These are phyloP conservation scores for Serrognathus titanus DNA, from an alignment of 2,888 invertebrate species.

Conservation along the genomic window DNA sequence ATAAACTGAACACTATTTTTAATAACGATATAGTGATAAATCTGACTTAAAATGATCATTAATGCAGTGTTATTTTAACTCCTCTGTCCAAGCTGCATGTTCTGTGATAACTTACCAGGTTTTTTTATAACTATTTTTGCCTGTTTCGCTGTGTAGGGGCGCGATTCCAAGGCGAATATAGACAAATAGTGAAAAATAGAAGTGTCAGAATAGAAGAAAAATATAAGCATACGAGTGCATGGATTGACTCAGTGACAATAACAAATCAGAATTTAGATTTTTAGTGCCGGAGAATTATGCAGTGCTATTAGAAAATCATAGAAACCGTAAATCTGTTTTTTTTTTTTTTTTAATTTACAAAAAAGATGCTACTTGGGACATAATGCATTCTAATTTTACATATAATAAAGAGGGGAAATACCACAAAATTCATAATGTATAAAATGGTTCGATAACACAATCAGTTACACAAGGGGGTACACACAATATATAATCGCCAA, in stretches of 20 bases:
- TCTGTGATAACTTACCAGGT: slow-evolving; percentile 52
- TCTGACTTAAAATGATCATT: slow-evolving; percentile 27
- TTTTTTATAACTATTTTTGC: slow-evolving; percentile 52
- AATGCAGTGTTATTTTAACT: slow-evolving; percentile 41
- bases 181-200: slow-evolving; percentile 54
- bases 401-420: background rate
- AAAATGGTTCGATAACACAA: too few species aligned
- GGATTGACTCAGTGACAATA: slow-evolving; percentile 39
- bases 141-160: slow-evolving; percentile 52
- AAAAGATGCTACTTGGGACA: slow-evolving; percentile 46
- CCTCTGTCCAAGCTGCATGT: slow-evolving; percentile 50
- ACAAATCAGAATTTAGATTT: slow-evolving; percentile 22
- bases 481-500: too few species aligned
- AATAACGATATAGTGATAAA: background rate
- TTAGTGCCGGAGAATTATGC: slow-evolving; percentile 45
- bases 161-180: slow-evolving; percentile 52
- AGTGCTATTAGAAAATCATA: slow-evolving; percentile 40
- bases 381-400: slow-evolving; percentile 21
- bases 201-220: slow-evolving; percentile 53
- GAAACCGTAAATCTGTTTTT: slow-evolving; percentile 21
- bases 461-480: too few species aligned
- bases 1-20: background rate
- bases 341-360: slow-evolving; percentile 10
- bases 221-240: slow-evolving; percentile 49
- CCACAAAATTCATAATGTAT: too few species aligned